Percentiles rank a stretch among this genome's conserved stretches.
These are phyloP conservation scores for Dasypus novemcinctus DNA, from an alignment of 2,113 vertebrate genomes.

Conservation along the genomic window DNA sequence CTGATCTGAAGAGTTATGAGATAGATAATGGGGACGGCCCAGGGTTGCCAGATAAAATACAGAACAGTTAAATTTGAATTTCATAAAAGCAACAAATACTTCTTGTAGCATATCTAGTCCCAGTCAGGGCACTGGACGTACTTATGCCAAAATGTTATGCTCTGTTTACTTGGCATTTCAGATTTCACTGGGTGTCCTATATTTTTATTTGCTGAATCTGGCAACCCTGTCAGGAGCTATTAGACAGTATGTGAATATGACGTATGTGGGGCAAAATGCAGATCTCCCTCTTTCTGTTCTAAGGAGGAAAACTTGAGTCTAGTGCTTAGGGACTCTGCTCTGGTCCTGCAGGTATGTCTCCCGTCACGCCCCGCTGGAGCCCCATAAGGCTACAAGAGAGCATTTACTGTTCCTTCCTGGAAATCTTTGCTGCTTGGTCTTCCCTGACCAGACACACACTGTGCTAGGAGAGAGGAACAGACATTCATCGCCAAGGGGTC, in stretches of 20 bases:
- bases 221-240: background rate
- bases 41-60: background rate
- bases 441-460: background rate
- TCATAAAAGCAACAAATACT: background rate
- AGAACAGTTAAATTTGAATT: background rate
- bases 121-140: background rate
- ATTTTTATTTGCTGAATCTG: background rate
- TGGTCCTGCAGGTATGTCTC: background rate
- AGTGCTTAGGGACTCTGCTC: background rate
- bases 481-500: background rate
- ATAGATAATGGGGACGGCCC: background rate
- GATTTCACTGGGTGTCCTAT: background rate
- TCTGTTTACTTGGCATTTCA: background rate
- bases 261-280: background rate
- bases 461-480: background rate
- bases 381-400: background rate
- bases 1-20: background rate
- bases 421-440: background rate
- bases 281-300: background rate
- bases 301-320: background rate
- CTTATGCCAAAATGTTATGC: background rate
- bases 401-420: background rate
- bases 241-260: background rate
- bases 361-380: background rate
- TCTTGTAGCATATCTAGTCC: background rate